Conservation (phyloP, 2,113 vertebrate genomes). For the Pituophis catenifer region DNA sequence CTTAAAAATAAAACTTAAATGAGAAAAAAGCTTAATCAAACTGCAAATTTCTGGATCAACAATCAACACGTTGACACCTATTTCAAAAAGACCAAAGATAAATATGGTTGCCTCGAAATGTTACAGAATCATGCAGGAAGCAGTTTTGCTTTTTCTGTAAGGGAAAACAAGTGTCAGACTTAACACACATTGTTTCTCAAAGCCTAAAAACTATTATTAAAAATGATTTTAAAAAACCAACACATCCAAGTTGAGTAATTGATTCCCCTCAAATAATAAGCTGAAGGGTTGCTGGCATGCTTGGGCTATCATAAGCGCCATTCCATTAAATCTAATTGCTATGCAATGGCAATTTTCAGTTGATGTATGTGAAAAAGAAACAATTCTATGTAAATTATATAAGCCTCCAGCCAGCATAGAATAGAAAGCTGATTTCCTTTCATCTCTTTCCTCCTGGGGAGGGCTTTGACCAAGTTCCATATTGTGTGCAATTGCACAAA, state of each 20-base stretch:
- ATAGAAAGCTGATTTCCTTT: conserved; percentile 15
- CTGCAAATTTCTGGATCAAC: neutral
- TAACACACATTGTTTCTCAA: conserved; percentile 6
- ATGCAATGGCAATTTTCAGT: conserved; percentile 49
- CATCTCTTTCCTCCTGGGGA: neutral
- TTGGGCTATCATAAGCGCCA: conserved; percentile 53
- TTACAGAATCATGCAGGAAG: neutral
- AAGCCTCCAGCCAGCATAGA: conserved; percentile 47
- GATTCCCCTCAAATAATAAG: conserved; percentile 58
- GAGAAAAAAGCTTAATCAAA: neutral
- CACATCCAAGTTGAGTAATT: conserved; percentile 46
- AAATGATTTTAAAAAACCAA: conserved; percentile 6
- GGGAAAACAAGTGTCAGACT: conserved; percentile 7
- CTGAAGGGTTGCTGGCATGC: conserved; percentile 59
- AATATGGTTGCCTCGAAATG: neutral
- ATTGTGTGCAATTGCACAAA: neutral
- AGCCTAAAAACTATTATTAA: neutral
- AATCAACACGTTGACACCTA: neutral
- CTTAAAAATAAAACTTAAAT: neutral
- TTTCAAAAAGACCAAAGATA: neutral
- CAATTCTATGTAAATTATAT: conserved; percentile 47
- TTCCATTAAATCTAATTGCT: conserved; percentile 66
- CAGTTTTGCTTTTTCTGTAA: neutral
- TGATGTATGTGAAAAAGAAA: conserved; percentile 46
- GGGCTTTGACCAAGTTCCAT: neutral